phyloP scores from a whole-genome alignment of 2,797 vertebrate species.

The Gambusia yucatana region DNA sequence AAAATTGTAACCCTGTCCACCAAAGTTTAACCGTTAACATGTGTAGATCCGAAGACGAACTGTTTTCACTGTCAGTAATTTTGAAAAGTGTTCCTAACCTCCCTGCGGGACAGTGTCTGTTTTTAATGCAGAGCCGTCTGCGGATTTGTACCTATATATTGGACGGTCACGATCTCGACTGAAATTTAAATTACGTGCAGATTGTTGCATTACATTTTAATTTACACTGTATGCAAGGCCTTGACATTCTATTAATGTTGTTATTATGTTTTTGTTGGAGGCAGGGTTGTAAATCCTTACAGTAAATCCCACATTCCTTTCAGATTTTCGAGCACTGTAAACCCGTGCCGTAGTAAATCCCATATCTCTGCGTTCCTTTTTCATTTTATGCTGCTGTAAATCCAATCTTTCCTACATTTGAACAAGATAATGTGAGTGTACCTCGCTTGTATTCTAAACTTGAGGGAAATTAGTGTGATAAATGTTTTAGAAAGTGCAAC shows the following conservation, averaged over 20 bases:
- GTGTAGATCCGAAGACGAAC: not conserved
- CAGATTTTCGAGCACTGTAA: not conserved
- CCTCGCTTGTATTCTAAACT: not conserved
- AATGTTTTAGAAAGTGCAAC: not conserved
- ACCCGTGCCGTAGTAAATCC: not conserved
- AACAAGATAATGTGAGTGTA: not conserved
- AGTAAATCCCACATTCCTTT: slow-evolving; percentile 5
- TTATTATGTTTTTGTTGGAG: not conserved
- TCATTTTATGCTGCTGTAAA: slow-evolving; percentile 7
- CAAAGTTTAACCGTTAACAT: not conserved
- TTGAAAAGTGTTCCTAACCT: not conserved
- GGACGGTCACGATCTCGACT: not conserved
- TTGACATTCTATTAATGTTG: not conserved
- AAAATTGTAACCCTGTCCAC: not conserved
- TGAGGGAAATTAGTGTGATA: not conserved
- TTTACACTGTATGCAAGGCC: not conserved
- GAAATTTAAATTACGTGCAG: not conserved
- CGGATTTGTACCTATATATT: not conserved
- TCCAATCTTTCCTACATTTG: not conserved
- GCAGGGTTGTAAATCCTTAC: not conserved
- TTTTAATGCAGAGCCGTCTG: not conserved
- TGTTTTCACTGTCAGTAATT: not conserved
- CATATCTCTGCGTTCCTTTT: not conserved
- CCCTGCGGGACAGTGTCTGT: not conserved
- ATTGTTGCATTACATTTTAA: not conserved